Conservation (phyloP, 2,797 vertebrate species). For the Chiroxiphia lanceolata region DNA sequence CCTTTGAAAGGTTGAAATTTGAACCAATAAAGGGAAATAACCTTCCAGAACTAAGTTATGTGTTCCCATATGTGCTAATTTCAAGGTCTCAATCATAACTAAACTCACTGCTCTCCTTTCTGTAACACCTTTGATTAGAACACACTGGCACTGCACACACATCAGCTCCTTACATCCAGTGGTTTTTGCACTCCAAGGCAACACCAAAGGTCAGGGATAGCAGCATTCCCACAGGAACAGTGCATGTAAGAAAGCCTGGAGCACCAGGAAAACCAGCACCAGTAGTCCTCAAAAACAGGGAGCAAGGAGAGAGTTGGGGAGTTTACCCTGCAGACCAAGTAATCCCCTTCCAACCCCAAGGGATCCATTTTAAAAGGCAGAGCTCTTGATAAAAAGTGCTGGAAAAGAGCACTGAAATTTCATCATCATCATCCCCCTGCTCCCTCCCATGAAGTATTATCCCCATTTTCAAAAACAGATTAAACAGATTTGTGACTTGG, state of each 20-base stretch:
- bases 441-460: conserved; percentile 18
- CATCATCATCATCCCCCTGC: conserved; percentile 32
- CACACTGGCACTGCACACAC: background rate
- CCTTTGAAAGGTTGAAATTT: background rate
- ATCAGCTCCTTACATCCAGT: background rate
- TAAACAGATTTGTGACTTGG: conserved; percentile 55
- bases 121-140: background rate
- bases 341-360: background rate
- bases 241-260: background rate
- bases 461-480: conserved; percentile 55
- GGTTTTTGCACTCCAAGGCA: background rate
- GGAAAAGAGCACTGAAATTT: conserved; percentile 25
- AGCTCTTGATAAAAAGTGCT: background rate
- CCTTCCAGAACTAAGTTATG: background rate
- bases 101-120: background rate
- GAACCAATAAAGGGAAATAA: background rate
- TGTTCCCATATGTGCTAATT: background rate
- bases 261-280: background rate
- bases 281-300: background rate
- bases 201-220: background rate
- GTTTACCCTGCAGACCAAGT: background rate
- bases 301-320: background rate
- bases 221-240: background rate
- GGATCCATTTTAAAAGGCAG: background rate
- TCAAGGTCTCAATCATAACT: background rate